Base-by-base conservation (phyloP, 2,888 invertebrate genomes). In the Hyalella azteca region DNA sequence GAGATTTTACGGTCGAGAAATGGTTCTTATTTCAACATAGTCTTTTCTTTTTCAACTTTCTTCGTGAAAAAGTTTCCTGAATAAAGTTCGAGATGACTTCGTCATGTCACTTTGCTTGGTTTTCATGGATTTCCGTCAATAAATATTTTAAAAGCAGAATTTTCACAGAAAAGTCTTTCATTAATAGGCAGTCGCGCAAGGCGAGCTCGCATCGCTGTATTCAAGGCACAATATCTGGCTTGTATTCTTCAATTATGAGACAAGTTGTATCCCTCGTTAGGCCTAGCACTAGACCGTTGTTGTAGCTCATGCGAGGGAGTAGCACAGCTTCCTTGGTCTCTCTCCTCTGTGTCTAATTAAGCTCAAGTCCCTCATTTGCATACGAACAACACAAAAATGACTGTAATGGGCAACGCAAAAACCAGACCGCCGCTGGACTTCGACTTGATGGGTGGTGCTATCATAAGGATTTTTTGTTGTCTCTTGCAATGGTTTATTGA, bases 351-450 rank as follows among this genome's bases (percentile, higher is more conserved):
- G 66, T 66, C 45, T 75, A 75, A 75, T 75, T 75, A 75, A 75
- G 75, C 75, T 41, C 26, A 75, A 75, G 75, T 39, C 75, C 75
- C 75, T 75, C 75, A 75, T 75, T 75, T 75, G 75, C 75, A 75
- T 75, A 75, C 19, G 75, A 75, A 75, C 75, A 75, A 75, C 75
- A 45, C 75, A 75, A 75, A 75, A 75, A 48, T 75, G 75, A 75
- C 36, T 75, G 41, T 75, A 75, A 75, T 75, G 45, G 45, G 75
- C 75, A 75, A 66, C 66, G 66, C 36, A 36, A 66, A 66, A 66
- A 66, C 66, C 66, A 36, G 66, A 36, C 22, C 66, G 36, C 66
- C 36, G 66, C 66, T 66, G 36, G 66, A 66, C 66, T 36, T 32
- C 66, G 29, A 1, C 66, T 66, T 66, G 66, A 66, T 66, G 66